Evolutionary conservation across 2,888 invertebrate genomes (phyloP).

Genomic region (Axea sp.): DNA sequence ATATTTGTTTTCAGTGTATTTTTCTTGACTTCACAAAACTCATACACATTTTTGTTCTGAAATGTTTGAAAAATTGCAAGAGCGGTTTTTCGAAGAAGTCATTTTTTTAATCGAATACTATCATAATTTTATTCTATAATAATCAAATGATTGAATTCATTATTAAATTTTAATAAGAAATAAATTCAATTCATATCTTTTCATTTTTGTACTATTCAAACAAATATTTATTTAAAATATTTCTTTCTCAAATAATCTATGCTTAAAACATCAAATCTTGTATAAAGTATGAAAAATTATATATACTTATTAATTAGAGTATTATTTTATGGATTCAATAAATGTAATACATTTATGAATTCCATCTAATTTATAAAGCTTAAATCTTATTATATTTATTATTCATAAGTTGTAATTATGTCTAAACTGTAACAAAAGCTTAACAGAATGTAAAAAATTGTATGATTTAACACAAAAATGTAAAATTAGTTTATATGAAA

Average conservation of each 20-base stretch:
- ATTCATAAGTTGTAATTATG: constrained; percentile 9
- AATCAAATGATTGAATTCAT: background rate
- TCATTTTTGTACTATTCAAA: background rate
- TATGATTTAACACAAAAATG: constrained; percentile 22
- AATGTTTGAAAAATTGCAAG: background rate
- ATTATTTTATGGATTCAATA: background rate
- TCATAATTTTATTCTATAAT: no score
- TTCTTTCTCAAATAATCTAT: constrained; percentile 1
- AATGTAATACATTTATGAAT: background rate
- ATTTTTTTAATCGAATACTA: no score
- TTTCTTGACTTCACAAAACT: no score
- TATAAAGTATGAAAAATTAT: background rate
- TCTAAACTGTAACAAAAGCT: background rate
- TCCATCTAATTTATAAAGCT: constrained; percentile 14
- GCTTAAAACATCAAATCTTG: constrained; percentile 1
- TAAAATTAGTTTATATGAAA: constrained; percentile 31
- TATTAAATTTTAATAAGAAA: no score
- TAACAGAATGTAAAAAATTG: constrained; percentile 21
- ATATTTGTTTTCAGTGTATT: constrained; percentile 7
- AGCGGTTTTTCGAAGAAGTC: no score
- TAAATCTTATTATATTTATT: constrained; percentile 12
- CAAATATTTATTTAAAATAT: constrained; percentile 4
- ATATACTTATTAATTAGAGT: constrained; percentile 4
- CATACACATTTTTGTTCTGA: background rate
- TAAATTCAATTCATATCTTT: background rate